Conservation (phyloP, 2,797 vertebrate genomes). For the Diglossa cyanea region DNA sequence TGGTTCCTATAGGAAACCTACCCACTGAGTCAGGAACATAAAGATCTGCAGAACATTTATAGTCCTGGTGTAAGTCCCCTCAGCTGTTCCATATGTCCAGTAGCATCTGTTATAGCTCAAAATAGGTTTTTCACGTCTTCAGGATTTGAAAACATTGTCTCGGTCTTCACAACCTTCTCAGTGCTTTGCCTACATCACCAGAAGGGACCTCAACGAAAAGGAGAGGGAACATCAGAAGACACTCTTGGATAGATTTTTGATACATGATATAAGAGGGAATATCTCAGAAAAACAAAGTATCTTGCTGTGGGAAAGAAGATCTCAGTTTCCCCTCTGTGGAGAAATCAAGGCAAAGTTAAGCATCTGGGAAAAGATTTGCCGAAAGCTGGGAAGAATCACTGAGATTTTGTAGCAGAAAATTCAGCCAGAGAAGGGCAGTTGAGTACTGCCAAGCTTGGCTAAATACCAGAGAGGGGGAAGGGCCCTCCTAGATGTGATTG, state of each 20-base stretch:
- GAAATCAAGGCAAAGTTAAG: background rate
- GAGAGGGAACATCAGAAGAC: background rate
- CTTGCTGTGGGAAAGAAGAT: background rate
- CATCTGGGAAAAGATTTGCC: background rate
- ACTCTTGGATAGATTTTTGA: background rate
- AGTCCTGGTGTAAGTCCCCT: constrained; percentile 7
- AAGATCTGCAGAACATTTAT: constrained; percentile 42
- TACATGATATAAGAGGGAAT: background rate
- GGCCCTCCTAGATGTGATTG: background rate
- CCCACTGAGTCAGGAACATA: background rate
- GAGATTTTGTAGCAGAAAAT: background rate
- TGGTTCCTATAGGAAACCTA: background rate
- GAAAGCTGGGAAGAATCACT: background rate
- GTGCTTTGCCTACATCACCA: background rate
- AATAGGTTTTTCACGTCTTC: constrained; percentile 25
- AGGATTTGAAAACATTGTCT: constrained; percentile 35
- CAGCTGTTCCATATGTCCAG: constrained; percentile 51
- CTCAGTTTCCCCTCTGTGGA: background rate
- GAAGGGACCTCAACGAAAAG: background rate
- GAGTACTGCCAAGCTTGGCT: background rate
- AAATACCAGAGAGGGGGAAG: background rate
- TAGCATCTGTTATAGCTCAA: constrained; percentile 34
- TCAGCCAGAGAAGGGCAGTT: background rate
- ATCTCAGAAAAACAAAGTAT: background rate
- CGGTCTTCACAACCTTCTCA: background rate